Base-by-base conservation (phyloP, 2,888 invertebrate genomes). In the Eudemis profundana region DNA sequence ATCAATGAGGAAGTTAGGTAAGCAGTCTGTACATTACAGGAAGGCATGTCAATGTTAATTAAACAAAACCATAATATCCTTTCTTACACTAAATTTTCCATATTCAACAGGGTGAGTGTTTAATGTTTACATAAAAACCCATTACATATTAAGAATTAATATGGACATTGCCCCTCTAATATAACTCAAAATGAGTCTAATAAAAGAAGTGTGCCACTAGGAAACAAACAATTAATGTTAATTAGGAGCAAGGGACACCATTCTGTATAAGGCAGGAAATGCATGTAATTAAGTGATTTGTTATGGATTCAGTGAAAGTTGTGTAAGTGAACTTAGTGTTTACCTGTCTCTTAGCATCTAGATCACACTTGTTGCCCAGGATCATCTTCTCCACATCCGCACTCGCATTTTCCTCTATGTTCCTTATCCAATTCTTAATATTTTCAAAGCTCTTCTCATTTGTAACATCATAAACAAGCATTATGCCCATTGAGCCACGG, bases 351-450 rank as follows among this genome's bases (percentile, higher is more conserved):
- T 97, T 97, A 82, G 98, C 97, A 84, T 97, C 96, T 90, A 99
- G 95, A 93, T 99, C 99, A 93, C 99, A 99, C 93, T 99, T 99
- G 92, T 99, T 99, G 70, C 98, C 99, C 82, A 99, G 94, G 73
- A 99, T 95, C 99, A 99, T 99, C 92, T 98, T 98, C 86, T 99
- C 99, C 29, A 99, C 99, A 92, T 99, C 99, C 15, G 98, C 97
- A 53, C 98, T 98, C 14, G 99, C 99, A 93, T 99, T 98, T 92
- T 99, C 99, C 87, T 99, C 99, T 82, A 99, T 99, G 91, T 99
- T 99, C 80, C 99, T 94, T 74, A 99, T 98, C 99, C 99, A 99
- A 87, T 99, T 99, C 85, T 98, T 98, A 66, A 99, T 99, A 85
- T 99, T 99, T 89, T 99, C 98, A 92, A 99, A 99, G 77, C 98